Percentiles rank a stretch among this genome's conserved stretches.
phyloP scores from a whole-genome alignment of 2,797 vertebrate genomes.

The Macroramphosus scolopax region DNA sequence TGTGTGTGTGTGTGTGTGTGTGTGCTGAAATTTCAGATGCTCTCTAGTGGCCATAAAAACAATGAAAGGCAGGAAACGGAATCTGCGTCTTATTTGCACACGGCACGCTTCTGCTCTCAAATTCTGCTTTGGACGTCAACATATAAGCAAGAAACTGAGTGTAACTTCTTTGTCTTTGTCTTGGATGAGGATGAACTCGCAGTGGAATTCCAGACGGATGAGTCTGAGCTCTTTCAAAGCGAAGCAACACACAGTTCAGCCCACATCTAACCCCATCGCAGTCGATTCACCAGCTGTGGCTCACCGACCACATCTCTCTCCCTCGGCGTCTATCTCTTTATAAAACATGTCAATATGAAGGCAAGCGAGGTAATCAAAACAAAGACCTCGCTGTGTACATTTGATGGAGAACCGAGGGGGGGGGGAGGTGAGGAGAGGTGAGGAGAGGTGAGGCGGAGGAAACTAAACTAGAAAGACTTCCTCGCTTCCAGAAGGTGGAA shows the following conservation, averaged over 20 bases:
- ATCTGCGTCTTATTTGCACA: no score
- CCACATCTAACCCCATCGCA: slow-evolving; percentile 39
- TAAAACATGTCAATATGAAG: slow-evolving; percentile 46
- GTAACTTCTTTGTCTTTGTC: slow-evolving; percentile 42
- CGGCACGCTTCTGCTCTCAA: no score
- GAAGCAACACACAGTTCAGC: slow-evolving; percentile 33
- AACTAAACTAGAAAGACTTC: slow-evolving; percentile 34
- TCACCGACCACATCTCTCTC: slow-evolving; percentile 29
- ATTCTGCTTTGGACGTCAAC: no score
- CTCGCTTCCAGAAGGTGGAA: slow-evolving; percentile 25
- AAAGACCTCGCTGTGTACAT: slow-evolving; percentile 37
- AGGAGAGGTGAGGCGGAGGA: slow-evolving; percentile 39
- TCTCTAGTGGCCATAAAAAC: no score
- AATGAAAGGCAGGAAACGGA: no score
- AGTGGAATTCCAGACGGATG: slow-evolving; percentile 41
- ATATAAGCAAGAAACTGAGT: no score
- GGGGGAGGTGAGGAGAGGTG: slow-evolving; percentile 23
- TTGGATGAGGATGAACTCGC: slow-evolving; percentile 37
- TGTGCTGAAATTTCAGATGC: no score
- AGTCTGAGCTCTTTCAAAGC: slow-evolving; percentile 35
- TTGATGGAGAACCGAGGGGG: slow-evolving; percentile 48
- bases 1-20: no score
- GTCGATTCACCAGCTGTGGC: slow-evolving; percentile 35
- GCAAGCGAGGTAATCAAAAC: slow-evolving; percentile 54
- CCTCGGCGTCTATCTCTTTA: slow-evolving; percentile 36